phyloP scores from a whole-genome alignment of 2,113 vertebrate species.

The Blennius ocellaris region DNA sequence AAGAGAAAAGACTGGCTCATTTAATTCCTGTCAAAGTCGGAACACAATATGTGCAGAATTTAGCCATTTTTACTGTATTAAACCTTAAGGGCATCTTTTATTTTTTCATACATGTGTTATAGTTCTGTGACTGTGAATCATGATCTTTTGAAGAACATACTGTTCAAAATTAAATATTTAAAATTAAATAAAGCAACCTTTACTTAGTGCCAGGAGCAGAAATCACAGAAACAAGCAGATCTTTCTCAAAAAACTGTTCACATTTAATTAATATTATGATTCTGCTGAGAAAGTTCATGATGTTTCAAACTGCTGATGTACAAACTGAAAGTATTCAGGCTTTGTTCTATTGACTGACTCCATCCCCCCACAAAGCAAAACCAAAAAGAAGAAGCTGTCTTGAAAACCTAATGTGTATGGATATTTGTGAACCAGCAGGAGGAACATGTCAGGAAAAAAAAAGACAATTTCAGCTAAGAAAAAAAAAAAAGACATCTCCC shows the following conservation, averaged over 20 bases:
- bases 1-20: too few species aligned
- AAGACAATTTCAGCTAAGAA: not conserved
- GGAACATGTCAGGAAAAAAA: not conserved
- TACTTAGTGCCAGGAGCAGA: not conserved
- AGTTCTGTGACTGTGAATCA: too few species aligned
- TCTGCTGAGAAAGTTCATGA: not conserved
- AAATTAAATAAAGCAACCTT: not conserved
- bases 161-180: not conserved
- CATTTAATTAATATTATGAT: not conserved
- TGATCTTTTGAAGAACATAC: not conserved
- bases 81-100: too few species aligned
- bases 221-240: not conserved
- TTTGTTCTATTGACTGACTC: not conserved
- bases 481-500: not conserved
- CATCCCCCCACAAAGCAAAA: not conserved
- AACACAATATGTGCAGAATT: too few species aligned
- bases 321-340: not conserved
- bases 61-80: too few species aligned
- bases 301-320: not conserved
- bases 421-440: not conserved
- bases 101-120: too few species aligned
- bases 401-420: too few species aligned
- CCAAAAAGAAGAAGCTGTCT: not conserved
- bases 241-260: not conserved
- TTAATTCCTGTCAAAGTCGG: too few species aligned